Evolutionary conservation across 2,888 invertebrate species (phyloP), one percentile per base, ranked within the genome.

Genomic region (Eupithecia subfuscata): DNA sequence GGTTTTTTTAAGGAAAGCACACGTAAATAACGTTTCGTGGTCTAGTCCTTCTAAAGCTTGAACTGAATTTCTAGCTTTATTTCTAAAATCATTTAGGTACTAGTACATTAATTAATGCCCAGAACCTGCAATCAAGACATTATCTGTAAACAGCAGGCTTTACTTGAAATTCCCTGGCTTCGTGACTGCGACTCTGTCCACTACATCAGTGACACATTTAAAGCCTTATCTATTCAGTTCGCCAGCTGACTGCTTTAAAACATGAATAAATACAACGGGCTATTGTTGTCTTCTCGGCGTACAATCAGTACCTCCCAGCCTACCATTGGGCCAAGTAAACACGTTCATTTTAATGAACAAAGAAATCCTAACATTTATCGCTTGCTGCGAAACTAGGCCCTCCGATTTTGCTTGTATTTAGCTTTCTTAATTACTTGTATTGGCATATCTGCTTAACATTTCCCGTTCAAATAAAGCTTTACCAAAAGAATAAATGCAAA

Each of bases 401-500:
- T 83, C 80, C 70, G 81, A 80, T 81, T 78, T 82, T 75, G 76
- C 82, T 82, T 78, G 68, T 77, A 79, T 81, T 83, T 78, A 78
- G 75, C 70, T 68, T 34, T 25, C 68, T 68, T 76, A 80, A 81
- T 82, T 80, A 79, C 72, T 78, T 77, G 77, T 81, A 77, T 73
- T 43, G 71, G 73, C 73, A 73, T 73, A 73, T 73, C 70, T 69
- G 70, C 75, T 71, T 71, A 74, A 78, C 71, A 74, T 75, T 77
- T 78, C 43, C 69, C 48, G 56, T 72, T 70, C 64, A 68, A 77
- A 77, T 72, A 74, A 70, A 73, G 72, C 70, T 73, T 80, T 77
- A 84, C 84, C 83, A 77, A 84, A 84, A 86, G 83, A 83, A 86
- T 85, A 84, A 84, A 84, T 85, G 80, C 83, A 86, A 85, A 88